Conservation (phyloP, 2,888 invertebrate genomes). For the Cosmia trapezina region DNA sequence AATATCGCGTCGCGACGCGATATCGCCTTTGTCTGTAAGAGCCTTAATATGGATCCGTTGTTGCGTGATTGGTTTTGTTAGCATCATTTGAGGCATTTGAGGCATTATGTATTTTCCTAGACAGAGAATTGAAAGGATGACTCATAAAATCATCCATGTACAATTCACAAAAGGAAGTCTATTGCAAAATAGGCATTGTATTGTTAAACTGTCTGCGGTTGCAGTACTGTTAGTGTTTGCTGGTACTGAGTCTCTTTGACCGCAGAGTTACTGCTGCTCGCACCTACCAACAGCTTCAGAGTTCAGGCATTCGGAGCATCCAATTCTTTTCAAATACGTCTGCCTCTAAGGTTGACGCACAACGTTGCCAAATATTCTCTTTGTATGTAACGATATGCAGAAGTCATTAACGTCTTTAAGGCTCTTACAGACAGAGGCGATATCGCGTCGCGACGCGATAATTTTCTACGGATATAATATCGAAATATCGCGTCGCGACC, state of each 20-base stretch:
- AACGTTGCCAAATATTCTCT: slow-evolving; percentile 29
- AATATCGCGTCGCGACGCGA: too few relatives aligned
- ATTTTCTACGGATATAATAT: too few relatives aligned
- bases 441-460: too few relatives aligned
- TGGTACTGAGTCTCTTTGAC: slow-evolving; percentile 34
- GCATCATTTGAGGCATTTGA: background rate
- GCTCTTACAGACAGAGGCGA: too few relatives aligned
- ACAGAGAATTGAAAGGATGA: slow-evolving; percentile 15
- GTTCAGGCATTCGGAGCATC: slow-evolving; percentile 19
- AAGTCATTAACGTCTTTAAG: slow-evolving; percentile 16
- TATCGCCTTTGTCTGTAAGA: too few relatives aligned
- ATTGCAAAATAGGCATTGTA: slow-evolving; percentile 35
- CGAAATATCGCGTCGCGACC: too few relatives aligned
- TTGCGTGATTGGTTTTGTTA: slow-evolving; percentile 1
- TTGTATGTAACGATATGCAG: slow-evolving; percentile 14
- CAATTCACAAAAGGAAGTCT: slow-evolving; percentile 43
- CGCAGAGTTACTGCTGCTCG: slow-evolving; percentile 37
- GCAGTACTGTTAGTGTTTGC: slow-evolving; percentile 32
- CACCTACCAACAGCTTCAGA: slow-evolving; percentile 13
- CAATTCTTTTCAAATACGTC: slow-evolving; percentile 22
- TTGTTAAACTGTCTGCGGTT: slow-evolving; percentile 54
- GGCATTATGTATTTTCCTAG: slow-evolving; percentile 12
- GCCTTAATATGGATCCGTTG: background rate
- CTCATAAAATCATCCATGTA: slow-evolving; percentile 13
- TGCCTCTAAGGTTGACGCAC: slow-evolving; percentile 12